phyloP scores from a whole-genome alignment of 2,888 invertebrate genomes.

The Galerucella pusilla region DNA sequence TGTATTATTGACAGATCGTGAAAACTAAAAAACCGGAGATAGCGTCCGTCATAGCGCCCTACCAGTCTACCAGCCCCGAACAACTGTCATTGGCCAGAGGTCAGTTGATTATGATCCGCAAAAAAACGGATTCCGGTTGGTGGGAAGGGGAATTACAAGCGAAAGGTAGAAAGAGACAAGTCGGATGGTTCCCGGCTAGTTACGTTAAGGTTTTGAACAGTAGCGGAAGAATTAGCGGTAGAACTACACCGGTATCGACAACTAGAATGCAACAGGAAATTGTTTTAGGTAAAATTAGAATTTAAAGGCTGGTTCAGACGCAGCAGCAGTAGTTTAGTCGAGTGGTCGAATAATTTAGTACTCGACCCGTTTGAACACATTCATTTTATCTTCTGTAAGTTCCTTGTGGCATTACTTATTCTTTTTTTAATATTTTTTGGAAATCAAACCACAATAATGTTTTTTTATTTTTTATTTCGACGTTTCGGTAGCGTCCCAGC shows the following conservation, averaged over 20 bases:
- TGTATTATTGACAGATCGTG: conserved; percentile 64
- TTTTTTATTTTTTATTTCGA: too few species aligned
- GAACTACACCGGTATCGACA: conserved; percentile 79
- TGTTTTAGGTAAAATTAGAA: conserved; percentile 58
- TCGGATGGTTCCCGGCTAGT: conserved; percentile 99
- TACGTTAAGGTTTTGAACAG: conserved; percentile 88
- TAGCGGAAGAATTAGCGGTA: conserved; percentile 76
- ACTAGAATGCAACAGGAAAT: conserved; percentile 72
- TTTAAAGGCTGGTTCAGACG: too few species aligned
- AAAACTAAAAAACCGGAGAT: conserved; percentile 87
- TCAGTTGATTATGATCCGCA: conserved; percentile 94
- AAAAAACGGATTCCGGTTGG: conserved; percentile 98
- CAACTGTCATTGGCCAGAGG: conserved; percentile 92
- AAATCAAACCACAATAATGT: too few species aligned
- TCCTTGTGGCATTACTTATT: too few species aligned
- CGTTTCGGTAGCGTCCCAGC: too few species aligned
- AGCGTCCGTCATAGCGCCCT: conserved; percentile 93
- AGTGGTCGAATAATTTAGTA: too few species aligned
- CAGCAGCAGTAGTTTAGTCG: too few species aligned
- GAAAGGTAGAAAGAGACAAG: conserved; percentile 88
- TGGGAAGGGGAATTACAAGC: conserved; percentile 99
- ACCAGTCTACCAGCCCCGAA: conserved; percentile 90
- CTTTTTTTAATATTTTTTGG: too few species aligned
- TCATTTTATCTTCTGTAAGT: too few species aligned
- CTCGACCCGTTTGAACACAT: too few species aligned